Conservation (phyloP, 2,113 vertebrate species). For the Rhynchopsitta pachyrhyncha region DNA sequence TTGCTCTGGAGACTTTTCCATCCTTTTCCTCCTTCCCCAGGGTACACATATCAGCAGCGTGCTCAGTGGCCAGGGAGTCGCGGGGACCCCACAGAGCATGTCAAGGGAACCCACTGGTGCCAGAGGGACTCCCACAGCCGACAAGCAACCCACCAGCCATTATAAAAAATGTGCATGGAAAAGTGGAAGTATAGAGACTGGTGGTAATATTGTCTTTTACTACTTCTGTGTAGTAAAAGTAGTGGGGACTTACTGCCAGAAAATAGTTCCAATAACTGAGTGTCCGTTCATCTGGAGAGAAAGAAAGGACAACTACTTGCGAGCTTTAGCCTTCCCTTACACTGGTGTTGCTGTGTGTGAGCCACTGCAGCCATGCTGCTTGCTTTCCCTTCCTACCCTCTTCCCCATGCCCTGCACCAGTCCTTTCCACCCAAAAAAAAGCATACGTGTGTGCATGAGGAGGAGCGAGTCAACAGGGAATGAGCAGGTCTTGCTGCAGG, state of each 20-base stretch:
- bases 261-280: fast-evolving
- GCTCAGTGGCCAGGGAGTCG: not conserved
- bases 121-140: not conserved
- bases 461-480: not conserved
- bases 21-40: constrained; percentile 2
- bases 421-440: not conserved
- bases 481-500: not conserved
- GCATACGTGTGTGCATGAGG: not conserved
- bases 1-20: not conserved
- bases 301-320: not conserved
- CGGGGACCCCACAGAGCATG: not conserved
- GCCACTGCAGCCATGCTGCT: not conserved
- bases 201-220: not conserved
- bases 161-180: not conserved
- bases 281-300: not conserved
- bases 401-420: fast-evolving
- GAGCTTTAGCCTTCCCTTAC: not conserved
- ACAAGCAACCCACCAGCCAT: not conserved
- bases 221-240: not conserved
- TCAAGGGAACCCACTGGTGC: not conserved
- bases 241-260: not conserved
- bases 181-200: not conserved
- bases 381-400: not conserved
- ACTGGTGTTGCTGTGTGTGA: no score
- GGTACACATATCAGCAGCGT: not conserved